A percentile compares a stretch with the other conserved stretches of the same genome.
Evolutionary conservation across 2,888 invertebrate genomes (phyloP).

Genomic region (Polylopha cassiicola): DNA sequence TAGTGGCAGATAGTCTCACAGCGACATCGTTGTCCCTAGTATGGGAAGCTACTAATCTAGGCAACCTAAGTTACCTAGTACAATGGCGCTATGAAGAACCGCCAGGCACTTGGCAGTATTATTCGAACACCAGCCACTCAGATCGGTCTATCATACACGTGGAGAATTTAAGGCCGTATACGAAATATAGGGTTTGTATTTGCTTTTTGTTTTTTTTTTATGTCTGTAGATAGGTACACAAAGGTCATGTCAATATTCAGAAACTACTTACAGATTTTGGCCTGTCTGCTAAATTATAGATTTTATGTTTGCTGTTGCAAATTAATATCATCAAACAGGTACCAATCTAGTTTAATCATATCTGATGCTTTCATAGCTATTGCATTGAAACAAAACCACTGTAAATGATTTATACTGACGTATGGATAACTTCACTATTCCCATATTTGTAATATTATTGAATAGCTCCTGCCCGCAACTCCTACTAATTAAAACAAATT

Average conservation of each 20-base stretch:
- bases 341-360: no score
- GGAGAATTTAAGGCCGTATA: conserved; percentile 89
- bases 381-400: no score
- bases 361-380: no score
- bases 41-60: conserved; percentile 82
- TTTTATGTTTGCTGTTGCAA: no score
- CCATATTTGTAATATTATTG: no score
- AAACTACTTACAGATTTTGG: no score
- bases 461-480: no score
- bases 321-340: no score
- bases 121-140: conserved; percentile 83
- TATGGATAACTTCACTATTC: no score
- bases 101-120: conserved; percentile 88
- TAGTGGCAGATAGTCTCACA: conserved; percentile 86
- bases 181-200: conserved; percentile 88
- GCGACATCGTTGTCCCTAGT: conserved; percentile 87
- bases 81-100: conserved; percentile 86
- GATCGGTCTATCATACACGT: conserved; percentile 82
- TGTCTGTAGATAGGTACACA: background rate
- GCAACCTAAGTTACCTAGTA: conserved; percentile 79
- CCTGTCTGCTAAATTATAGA: no score
- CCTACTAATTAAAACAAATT: no score
- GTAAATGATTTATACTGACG: no score
- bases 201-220: conserved; percentile 3
- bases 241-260: background rate